Percentiles rank a stretch among this genome's conserved stretches.
Evolutionary conservation across 2,113 vertebrate genomes (phyloP).

Genomic region (Heteronetta atricapilla): DNA sequence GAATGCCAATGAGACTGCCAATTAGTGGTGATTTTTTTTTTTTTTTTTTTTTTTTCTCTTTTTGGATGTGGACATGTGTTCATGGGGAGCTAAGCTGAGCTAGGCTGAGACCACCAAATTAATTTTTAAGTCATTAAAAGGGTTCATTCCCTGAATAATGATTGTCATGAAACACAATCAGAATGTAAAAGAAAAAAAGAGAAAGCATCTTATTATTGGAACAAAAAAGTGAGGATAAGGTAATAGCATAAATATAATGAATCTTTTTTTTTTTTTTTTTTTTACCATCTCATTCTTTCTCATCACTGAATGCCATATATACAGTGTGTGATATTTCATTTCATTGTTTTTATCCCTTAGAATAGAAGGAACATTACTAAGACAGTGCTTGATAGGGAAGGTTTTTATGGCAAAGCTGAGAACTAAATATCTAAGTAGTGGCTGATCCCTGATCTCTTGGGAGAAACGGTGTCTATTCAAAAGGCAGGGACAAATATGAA

Average conservation of each 20-base stretch:
- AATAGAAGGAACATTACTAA: constrained; percentile 5
- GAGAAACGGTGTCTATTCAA: constrained; percentile 20
- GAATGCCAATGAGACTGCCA: constrained; percentile 71
- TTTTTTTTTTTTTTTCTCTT: constrained; percentile 1
- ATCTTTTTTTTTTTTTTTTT: neutral
- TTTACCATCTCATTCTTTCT: neutral
- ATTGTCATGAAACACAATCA: constrained; percentile 34
- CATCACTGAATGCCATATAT: neutral
- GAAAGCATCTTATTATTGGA: constrained; percentile 16
- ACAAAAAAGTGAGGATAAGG: neutral
- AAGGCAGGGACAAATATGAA: constrained; percentile 30
- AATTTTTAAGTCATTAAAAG: constrained; percentile 67
- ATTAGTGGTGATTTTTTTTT: constrained; percentile 23
- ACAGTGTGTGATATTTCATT: neutral
- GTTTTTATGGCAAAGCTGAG: neutral
- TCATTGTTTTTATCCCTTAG: neutral
- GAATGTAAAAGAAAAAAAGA: constrained; percentile 43
- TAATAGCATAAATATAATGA: neutral
- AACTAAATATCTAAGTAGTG: constrained; percentile 27
- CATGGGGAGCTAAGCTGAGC: constrained; percentile 42
- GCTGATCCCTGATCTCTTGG: constrained; percentile 37
- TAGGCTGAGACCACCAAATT: constrained; percentile 62
- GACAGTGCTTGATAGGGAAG: neutral
- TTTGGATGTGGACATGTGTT: constrained; percentile 33
- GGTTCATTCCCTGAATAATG: constrained; percentile 51